These are phyloP conservation scores for Bellardia pandia DNA, from an alignment of 2,888 invertebrate genomes.

Conservation along the genomic window DNA sequence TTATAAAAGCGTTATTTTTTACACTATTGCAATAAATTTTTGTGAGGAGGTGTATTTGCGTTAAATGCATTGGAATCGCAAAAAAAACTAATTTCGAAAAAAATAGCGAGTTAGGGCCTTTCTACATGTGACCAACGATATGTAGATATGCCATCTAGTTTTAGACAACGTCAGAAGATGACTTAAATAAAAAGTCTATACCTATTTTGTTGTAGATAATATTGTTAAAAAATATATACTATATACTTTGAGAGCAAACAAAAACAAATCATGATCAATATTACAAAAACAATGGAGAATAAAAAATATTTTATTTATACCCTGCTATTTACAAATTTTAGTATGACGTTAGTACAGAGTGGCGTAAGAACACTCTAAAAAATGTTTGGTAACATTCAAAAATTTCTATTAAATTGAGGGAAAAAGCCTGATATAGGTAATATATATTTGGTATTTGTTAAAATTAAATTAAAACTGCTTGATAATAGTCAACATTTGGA, in stretches of 20 bases:
- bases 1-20: too few species aligned
- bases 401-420: too few species aligned
- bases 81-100: too few species aligned
- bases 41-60: too few species aligned
- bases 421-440: too few species aligned
- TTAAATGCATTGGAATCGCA: too few species aligned
- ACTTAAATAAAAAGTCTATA: constrained; percentile 22
- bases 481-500: too few species aligned
- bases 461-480: too few species aligned
- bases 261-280: constrained; percentile 35
- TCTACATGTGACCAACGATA: too few species aligned
- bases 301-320: constrained; percentile 33
- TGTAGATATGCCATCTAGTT: neutral
- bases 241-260: constrained; percentile 33
- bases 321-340: constrained; percentile 29
- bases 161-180: constrained; percentile 36
- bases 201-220: neutral
- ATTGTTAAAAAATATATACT: neutral
- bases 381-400: neutral
- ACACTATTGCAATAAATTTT: too few species aligned
- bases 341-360: constrained; percentile 44
- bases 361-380: constrained; percentile 48
- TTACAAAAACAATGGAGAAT: constrained; percentile 23
- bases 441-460: too few species aligned
- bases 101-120: too few species aligned